Percentiles rank a stretch among this genome's conserved stretches.
Conservation (phyloP, 2,888 invertebrate genomes). For the Plebejus melissa region DNA sequence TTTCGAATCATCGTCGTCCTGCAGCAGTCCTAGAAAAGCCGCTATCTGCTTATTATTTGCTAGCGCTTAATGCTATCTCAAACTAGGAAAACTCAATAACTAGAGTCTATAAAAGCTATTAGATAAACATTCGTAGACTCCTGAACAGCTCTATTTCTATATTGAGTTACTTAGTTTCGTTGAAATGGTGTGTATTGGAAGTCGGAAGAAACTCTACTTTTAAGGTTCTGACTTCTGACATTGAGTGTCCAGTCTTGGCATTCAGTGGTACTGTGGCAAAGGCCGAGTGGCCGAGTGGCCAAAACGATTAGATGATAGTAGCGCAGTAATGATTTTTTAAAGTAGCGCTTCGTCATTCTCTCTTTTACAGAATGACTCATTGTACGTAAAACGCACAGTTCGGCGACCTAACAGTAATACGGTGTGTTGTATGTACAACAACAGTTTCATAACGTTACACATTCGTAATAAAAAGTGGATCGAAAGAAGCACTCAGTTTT, state of each 20-base stretch:
- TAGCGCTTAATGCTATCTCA: too few relatives aligned
- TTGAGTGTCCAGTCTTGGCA: not conserved
- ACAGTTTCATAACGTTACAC: conserved; percentile 22
- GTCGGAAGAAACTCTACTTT: not conserved
- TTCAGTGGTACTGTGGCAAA: not conserved
- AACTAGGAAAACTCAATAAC: too few relatives aligned
- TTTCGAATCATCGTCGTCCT: too few relatives aligned
- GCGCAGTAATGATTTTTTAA: conserved; percentile 5
- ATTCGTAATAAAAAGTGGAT: not conserved
- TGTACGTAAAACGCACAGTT: conserved; percentile 11
- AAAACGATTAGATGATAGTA: conserved; percentile 3
- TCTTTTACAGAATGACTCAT: conserved; percentile 20
- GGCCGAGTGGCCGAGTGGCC: not conserved
- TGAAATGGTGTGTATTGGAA: not conserved
- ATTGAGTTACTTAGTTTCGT: not conserved
- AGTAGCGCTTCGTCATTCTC: conserved; percentile 13
- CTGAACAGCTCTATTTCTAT: not conserved
- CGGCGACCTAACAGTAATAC: conserved; percentile 12
- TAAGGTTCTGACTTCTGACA: not conserved
- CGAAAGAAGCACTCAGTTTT: conserved; percentile 7
- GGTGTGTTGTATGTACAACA: not conserved
- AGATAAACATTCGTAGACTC: too few relatives aligned
- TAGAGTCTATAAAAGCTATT: too few relatives aligned
- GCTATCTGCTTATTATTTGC: too few relatives aligned
- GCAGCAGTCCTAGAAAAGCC: too few relatives aligned